Conservation (phyloP, 2,888 invertebrate genomes). For the Platycheirus rosarum region DNA sequence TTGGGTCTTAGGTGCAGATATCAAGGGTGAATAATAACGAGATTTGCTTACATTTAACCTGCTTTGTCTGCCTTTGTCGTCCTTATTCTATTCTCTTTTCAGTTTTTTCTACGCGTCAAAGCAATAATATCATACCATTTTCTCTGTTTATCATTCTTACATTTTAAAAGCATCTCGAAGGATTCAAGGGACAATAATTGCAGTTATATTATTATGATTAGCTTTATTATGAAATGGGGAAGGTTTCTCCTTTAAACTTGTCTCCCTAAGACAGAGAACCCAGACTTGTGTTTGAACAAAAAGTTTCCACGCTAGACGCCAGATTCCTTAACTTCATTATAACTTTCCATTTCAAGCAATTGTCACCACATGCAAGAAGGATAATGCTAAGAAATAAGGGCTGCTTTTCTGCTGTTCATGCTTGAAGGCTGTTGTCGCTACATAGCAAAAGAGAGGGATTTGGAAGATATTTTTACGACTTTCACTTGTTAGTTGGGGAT, state of each 20-base stretch:
- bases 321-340: no score
- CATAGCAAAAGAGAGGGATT: constrained; percentile 12
- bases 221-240: constrained; percentile 44
- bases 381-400: neutral
- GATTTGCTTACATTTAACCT: constrained; percentile 30
- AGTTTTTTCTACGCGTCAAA: neutral
- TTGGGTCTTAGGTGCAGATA: no score
- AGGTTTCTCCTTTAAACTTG: constrained; percentile 26
- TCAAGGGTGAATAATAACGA: constrained; percentile 3
- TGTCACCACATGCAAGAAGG: constrained; percentile 24
- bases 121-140: constrained; percentile 19
- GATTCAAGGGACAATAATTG: constrained; percentile 54
- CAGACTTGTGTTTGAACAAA: constrained; percentile 22
- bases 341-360: constrained; percentile 30
- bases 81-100: neutral
- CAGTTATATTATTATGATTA: constrained; percentile 58
- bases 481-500: constrained; percentile 41
- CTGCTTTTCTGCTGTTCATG: neutral
- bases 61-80: constrained; percentile 11
- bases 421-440: constrained; percentile 36
- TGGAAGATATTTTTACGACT: constrained; percentile 31
- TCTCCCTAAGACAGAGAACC: constrained; percentile 39
- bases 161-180: constrained; percentile 13
- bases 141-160: neutral
- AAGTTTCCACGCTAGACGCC: constrained; percentile 1